Evolutionary conservation across 2,797 vertebrate species (phyloP), one percentile per base, ranked within the genome.

Genomic region (Ambastaia sidthimunki): DNA sequence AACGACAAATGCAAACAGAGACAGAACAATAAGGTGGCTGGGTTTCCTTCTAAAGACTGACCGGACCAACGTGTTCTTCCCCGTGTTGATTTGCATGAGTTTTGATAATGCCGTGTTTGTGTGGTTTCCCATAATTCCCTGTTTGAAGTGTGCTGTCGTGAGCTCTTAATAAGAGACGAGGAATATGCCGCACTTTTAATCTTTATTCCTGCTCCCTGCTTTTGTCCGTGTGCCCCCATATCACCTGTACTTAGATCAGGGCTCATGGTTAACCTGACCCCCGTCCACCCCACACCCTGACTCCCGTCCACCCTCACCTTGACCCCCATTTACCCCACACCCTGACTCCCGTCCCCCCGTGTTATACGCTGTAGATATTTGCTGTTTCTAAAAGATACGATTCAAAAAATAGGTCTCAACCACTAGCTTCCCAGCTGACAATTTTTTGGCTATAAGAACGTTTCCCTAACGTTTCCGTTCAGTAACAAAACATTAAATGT

Each of bases 331-430:
- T n/a, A n/a, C 28, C 28, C 28, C 2, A 28, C 28, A 28, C 28
- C 37, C 48, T 23, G 55, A 69, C 75, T 54, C 67, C 71, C 31
- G 60, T 25, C 9, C 66, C 34, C 52, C 44, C 60, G 5, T 63
- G 23, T 74, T 65, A 31, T 80, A 16, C 1, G 71, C 89, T 92
- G 89, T 91, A 92, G 89, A 91, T 91, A 91, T 80, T 86, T 84
- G 85, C 86, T 85, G 85, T 89, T 90, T 91, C 70, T 87, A 90
- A 86, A 88, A 80, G 85, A 80, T 88, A 88, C 78, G 76, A 78
- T 80, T n/a, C 73, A 65, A 85, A 73, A 84, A 84, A 73, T n/a
- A 89, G 85, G 84, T 87, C 84, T 78, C 65, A 78, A 83, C 86
- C 84, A 84, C 76, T 83, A 75, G 83, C 78, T 57, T n/a, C n/a